Conservation (phyloP, 2,797 vertebrate genomes). For the Meda fulgida region DNA sequence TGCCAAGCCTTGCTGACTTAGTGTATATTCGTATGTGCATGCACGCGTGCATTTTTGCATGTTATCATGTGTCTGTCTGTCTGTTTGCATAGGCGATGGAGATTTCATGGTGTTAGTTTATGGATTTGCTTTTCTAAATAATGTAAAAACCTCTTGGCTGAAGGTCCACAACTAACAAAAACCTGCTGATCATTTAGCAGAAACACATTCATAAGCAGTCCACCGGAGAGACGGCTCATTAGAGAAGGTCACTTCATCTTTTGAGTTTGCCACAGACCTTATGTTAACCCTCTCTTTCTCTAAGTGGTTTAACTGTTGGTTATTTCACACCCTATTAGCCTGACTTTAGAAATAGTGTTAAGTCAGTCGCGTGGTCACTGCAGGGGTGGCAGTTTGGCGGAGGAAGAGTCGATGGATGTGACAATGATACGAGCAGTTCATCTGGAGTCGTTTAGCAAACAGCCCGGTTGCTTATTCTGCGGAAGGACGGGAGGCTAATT, state of each 20-base stretch:
- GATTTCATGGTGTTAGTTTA: constrained; percentile 29
- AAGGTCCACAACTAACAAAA: constrained; percentile 60
- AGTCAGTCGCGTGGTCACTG: constrained; percentile 71
- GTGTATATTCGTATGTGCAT: constrained; percentile 42
- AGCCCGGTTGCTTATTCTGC: constrained; percentile 68
- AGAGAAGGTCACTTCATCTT: constrained; percentile 48
- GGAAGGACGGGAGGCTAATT: constrained; percentile 76
- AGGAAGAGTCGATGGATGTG: constrained; percentile 73
- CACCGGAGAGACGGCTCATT: constrained; percentile 37
- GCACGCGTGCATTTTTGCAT: constrained; percentile 51
- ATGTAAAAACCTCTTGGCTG: constrained; percentile 64
- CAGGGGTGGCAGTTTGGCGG: constrained; percentile 67
- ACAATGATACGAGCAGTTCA: constrained; percentile 74
- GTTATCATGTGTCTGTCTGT: constrained; percentile 50
- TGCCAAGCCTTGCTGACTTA: constrained; percentile 68
- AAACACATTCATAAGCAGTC: constrained; percentile 13
- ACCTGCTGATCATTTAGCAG: constrained; percentile 42
- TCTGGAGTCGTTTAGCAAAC: constrained; percentile 64
- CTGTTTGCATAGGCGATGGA: constrained; percentile 48
- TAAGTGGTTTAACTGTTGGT: constrained; percentile 68
- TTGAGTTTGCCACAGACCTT: constrained; percentile 38
- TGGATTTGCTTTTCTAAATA: constrained; percentile 57
- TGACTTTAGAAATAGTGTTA: constrained; percentile 75
- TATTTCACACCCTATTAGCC: constrained; percentile 79
- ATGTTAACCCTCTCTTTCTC: constrained; percentile 67